Evolutionary conservation across 2,888 invertebrate species (phyloP).

Genomic region (Hemicrepidius hirtus): DNA sequence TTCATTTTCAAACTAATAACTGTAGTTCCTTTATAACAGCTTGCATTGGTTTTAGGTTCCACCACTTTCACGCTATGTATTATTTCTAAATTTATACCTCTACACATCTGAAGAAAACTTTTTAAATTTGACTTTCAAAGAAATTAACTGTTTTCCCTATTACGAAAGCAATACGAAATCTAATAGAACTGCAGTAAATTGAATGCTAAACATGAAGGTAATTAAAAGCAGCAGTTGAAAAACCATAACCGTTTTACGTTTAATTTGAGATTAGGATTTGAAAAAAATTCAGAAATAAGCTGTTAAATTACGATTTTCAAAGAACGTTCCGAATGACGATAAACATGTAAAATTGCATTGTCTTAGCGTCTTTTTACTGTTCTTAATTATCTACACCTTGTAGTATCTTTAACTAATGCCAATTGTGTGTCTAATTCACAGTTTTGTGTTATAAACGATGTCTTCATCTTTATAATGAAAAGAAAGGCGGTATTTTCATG

Average conservation of each 20-base stretch:
- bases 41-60: background rate
- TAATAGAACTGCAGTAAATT: background rate
- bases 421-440: no score
- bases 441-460: no score
- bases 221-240: constrained; percentile 4
- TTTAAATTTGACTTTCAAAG: no score
- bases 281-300: constrained; percentile 5
- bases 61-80: constrained; percentile 11
- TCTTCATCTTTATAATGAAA: no score
- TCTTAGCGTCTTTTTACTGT: constrained; percentile 14
- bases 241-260: constrained; percentile 23
- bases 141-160: background rate
- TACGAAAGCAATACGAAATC: background rate
- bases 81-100: no score
- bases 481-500: no score
- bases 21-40: constrained; percentile 21
- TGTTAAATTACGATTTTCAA: constrained; percentile 20
- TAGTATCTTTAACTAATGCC: background rate
- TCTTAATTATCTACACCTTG: constrained; percentile 14
- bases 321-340: constrained; percentile 6
- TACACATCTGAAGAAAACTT: no score
- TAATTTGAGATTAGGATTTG: constrained; percentile 14
- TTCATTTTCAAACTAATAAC: constrained; percentile 17
- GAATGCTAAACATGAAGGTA: constrained; percentile 9
- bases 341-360: constrained; percentile 21